Base-by-base conservation (phyloP, 2,888 invertebrate genomes). In the Xanthia togata region DNA sequence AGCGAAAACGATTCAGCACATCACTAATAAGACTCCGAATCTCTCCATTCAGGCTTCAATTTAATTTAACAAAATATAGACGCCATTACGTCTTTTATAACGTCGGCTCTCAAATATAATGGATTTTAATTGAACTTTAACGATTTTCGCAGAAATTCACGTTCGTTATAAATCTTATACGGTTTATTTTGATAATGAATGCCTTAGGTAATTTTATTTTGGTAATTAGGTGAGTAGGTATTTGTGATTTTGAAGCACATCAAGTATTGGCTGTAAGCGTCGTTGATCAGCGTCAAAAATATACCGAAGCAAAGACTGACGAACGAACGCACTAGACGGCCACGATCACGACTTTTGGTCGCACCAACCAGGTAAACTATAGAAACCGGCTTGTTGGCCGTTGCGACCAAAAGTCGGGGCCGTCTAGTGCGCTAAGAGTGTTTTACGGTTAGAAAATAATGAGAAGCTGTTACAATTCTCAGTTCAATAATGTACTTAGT, bases 61-160 rank as follows among this genome's bases (percentile, higher is more conserved):
- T 80, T 70, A 81, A 83, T 85, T 75, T 70, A 69, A 77, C 73
- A 73, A 82, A 88, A 78, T 79, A 65, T 78, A 72, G 68, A 62
- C 74, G 73, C 68, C 70, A 79, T 86, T 81, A 78, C 75, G 62
- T 44, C 79, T 77, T 83, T 79, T 76, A 79, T 67, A 76, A 68
- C 67, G 68, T 71, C 76, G 62, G 35, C 77, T 70, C 78, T 79
- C 60, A 65, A 82, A 82, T 44, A 73, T 79, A 80, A 83, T 76
- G 60, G 69, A 72, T 73, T 79, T 86, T 83, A 85, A 83, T 88
- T 79, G 79, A 82, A 79, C 60, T 75, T 71, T 65, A 77, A 67
- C 62, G 74, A 84, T 85, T 76, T 78, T 78, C 71, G 26, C 57
- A 20, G 76, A 70, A 83, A 83, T 83, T 75, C 69, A 44, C 63